Evolutionary conservation across 2,888 invertebrate genomes (phyloP), one percentile per base, ranked within the genome.

Genomic region (Lepidocyrtinus sp.): DNA sequence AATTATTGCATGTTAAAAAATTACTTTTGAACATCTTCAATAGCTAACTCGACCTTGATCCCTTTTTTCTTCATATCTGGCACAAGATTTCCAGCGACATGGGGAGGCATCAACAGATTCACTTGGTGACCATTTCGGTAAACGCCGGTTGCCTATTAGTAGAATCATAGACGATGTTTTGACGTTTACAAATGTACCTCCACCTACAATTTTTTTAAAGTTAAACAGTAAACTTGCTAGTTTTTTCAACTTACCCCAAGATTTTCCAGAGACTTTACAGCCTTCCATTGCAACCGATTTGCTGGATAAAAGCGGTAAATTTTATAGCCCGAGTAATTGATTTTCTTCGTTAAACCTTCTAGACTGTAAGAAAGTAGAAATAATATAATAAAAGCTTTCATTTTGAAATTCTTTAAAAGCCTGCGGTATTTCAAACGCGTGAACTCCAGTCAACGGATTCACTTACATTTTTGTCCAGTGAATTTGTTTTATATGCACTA

Each of bases 1-100:
- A 36, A 36, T 12, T 7, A 61, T 12, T 3, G 17, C 2, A 19
- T 19, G n/a, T 68, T 63, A 46, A n/a, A 24, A 22, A 69, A 46
- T 17, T 71, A 82, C 82, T 62, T 50, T 63, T 77, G 70, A 2
- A 82, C 82, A 82, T 82, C 79, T 7, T 78, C 61, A 9, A 79
- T 55, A 1, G 19, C 17, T 25, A 72, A 63, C n/a, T 36, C 27
- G 15, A 65, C 9, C 2, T n/a, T n/a, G 26, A 71, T 62, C 19
- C 74, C 75, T 9, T 25, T 27, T 69, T 73, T 15, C 19, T 64
- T 1, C 50, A 68, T 21, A 22, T 45, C 50, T 22, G 22, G 22
- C 0, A 50, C 1, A 2, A 67, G 15, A 3, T 21, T 27, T 2
- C 0, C 46, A 5, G 3, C 1, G 24, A 46, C 0, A 59, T 63